Evolutionary conservation across 1,140 invertebrate species (phyloP).

Genomic region (Armadillidium nasatum): DNA sequence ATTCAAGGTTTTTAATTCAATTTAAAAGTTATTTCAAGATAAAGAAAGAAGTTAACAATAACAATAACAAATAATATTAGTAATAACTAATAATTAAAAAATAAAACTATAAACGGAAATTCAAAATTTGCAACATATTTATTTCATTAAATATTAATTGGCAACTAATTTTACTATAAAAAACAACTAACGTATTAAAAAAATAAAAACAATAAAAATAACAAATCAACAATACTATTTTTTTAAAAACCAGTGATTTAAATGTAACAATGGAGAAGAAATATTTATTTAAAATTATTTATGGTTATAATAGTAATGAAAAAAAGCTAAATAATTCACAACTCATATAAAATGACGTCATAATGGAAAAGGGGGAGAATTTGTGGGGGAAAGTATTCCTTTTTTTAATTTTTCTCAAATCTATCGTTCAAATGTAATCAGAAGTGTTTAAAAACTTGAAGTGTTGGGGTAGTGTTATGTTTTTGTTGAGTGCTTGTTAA

Average conservation of each 20-base stretch:
- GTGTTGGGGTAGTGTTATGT: conserved; percentile 35
- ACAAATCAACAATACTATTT: neutral
- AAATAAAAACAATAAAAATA: neutral
- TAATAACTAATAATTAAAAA: too few relatives aligned
- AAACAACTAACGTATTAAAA: neutral
- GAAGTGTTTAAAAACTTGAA: conserved; percentile 34
- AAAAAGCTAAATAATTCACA: neutral
- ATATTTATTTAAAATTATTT: neutral
- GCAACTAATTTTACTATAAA: neutral
- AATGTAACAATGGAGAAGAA: too few relatives aligned
- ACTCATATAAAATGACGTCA: conserved; percentile 28
- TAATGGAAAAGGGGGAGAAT: conserved; percentile 23
- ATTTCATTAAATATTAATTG: neutral
- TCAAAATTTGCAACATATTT: neutral
- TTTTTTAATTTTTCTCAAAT: conserved; percentile 32
- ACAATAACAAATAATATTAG: too few relatives aligned
- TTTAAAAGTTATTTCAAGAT: too few relatives aligned
- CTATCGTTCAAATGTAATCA: conserved; percentile 23
- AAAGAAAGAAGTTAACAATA: too few relatives aligned
- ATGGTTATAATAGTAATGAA: neutral
- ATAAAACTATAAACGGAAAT: too few relatives aligned
- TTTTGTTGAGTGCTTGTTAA: conserved; percentile 25
- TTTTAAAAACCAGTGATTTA: neutral
- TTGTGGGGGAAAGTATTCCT: too few relatives aligned
- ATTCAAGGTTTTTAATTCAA: too few relatives aligned